A percentile compares a stretch with the other conserved stretches of the same genome.
Evolutionary conservation across 2,888 invertebrate species (phyloP).

Genomic region (Zaprionus lineosus): DNA sequence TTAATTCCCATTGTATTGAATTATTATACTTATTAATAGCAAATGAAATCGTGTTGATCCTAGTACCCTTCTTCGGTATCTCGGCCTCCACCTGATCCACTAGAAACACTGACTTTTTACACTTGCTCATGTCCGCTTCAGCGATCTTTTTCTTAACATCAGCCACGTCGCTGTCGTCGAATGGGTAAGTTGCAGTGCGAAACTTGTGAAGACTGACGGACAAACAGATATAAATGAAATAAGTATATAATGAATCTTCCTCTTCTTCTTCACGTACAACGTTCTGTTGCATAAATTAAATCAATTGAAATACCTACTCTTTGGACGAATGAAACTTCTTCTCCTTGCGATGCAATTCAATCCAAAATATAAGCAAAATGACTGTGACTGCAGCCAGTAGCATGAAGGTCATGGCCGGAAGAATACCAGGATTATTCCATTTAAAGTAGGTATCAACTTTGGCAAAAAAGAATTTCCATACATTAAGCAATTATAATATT

Average conservation of each 20-base stretch:
- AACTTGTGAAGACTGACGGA: conserved; percentile 49
- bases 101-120: conserved; percentile 83
- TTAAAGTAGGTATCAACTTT: conserved; percentile 60
- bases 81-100: conserved; percentile 76
- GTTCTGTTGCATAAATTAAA: neutral
- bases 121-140: conserved; percentile 79
- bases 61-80: conserved; percentile 47
- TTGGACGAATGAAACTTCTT: conserved; percentile 53
- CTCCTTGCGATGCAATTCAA: conserved; percentile 66
- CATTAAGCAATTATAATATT: neutral
- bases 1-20: too few species aligned
- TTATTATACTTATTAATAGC: conserved; percentile 61
- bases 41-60: conserved; percentile 73
- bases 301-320: conserved; percentile 54
- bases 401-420: conserved; percentile 55
- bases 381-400: conserved; percentile 27
- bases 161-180: conserved; percentile 84
- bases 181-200: conserved; percentile 76
- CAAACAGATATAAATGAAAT: too few species aligned
- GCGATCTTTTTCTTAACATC: conserved; percentile 84
- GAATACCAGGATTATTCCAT: conserved; percentile 66
- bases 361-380: conserved; percentile 55
- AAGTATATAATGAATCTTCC: too few species aligned
- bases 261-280: too few species aligned
- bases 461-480: neutral